Conservation (phyloP, 2,888 invertebrate genomes). For the Odiellus spinosus region DNA sequence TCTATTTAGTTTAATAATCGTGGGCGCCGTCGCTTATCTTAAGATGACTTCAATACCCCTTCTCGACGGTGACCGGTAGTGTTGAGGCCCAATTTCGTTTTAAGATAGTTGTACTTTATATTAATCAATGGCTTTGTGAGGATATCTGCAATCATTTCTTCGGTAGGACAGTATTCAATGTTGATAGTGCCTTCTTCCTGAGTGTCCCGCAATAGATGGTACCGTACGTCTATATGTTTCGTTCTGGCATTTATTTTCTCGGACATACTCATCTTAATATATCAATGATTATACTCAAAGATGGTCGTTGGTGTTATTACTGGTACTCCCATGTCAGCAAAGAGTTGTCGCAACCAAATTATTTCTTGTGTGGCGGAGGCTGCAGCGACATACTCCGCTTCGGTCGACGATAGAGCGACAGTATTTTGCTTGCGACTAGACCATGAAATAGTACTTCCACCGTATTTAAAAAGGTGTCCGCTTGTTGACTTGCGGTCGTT, state of each 20-base stretch:
- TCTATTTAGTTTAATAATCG: too few relatives aligned
- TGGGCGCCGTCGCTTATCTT: too few relatives aligned
- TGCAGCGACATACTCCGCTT: constrained; percentile 20
- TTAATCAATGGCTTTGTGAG: constrained; percentile 4
- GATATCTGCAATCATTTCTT: too few relatives aligned
- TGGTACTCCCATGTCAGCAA: constrained; percentile 5
- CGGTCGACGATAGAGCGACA: constrained; percentile 18
- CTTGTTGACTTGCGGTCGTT: constrained; percentile 14
- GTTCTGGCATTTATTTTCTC: constrained; percentile 1
- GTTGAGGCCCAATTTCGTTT: too few relatives aligned
- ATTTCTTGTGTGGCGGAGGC: constrained; percentile 13
- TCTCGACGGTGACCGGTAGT: too few relatives aligned
- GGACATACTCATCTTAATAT: neutral
- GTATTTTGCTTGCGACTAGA: constrained; percentile 11
- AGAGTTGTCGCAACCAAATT: constrained; percentile 3
- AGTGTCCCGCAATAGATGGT: neutral
- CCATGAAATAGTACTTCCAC: constrained; percentile 7
- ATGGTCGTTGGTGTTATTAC: neutral
- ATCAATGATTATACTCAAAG: neutral
- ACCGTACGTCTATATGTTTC: constrained; percentile 4
- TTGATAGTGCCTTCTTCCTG: neutral
- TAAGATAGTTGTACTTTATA: too few relatives aligned
- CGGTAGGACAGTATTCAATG: constrained; percentile 1
- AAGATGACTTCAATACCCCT: too few relatives aligned
- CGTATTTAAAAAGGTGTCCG: constrained; percentile 9